phyloP scores from a whole-genome alignment of 2,113 vertebrate genomes.

The Atractosteus spatula region DNA sequence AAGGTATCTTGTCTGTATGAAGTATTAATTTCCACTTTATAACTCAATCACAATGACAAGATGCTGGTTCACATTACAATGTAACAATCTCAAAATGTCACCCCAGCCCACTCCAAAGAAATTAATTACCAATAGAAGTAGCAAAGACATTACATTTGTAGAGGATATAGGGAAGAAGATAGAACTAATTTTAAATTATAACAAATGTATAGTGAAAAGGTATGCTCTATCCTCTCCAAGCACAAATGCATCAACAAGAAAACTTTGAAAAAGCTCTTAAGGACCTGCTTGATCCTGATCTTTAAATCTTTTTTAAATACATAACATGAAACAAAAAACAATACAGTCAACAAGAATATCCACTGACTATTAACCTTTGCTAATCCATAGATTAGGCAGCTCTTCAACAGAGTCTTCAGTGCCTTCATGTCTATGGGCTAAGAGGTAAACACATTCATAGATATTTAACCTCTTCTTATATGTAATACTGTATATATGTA shows the following conservation, averaged over 20 bases:
- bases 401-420: not conserved
- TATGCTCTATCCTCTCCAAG: not conserved
- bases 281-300: not conserved
- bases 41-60: too few relatives aligned
- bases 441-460: constrained; percentile 7
- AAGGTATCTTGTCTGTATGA: too few relatives aligned
- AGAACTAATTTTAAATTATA: constrained; percentile 11
- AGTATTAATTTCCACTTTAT: too few relatives aligned
- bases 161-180: not conserved
- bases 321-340: not conserved
- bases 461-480: not conserved
- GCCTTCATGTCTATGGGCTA: constrained; percentile 3
- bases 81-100: too few relatives aligned
- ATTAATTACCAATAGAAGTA: constrained; percentile 19
- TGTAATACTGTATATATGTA: too few relatives aligned
- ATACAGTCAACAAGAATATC: not conserved
- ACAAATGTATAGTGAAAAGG: not conserved
- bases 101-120: not conserved
- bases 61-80: too few relatives aligned
- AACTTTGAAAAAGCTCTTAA: not conserved
- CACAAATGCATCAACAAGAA: not conserved
- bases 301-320: not conserved
- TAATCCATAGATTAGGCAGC: not conserved
- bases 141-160: constrained; percentile 13
- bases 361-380: not conserved